Base-by-base conservation (phyloP, 2,113 vertebrate genomes). In the Diadophis punctatus region DNA sequence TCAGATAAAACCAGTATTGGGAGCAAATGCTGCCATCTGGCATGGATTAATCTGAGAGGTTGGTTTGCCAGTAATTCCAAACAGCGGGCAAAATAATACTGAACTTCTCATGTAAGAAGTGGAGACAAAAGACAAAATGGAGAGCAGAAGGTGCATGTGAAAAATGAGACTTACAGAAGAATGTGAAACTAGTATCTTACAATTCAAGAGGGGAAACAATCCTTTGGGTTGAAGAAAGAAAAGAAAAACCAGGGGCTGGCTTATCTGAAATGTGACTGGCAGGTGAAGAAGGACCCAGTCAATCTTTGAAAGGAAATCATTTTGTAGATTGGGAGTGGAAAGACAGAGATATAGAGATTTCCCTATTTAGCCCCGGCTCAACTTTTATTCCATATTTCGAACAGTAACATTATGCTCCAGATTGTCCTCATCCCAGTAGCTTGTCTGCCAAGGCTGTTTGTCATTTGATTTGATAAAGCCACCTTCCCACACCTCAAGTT, bases 391-490 rank as follows among this genome's bases (percentile, higher is more conserved):
- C 23, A 8, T 92, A 63, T 3, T 3, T 6, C 43, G 27, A 60
- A 1, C 74, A 91, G 91, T 58, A 93, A 94, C 92, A 85, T 46
- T 1, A 14, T 92, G 86, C 39, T 80, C 90, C 86, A 84, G 49
- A 84, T 80, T 91, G 96, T 95, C 93, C 85, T 93, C 60, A 68
- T 46, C 60, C 84, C 27, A 1, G 95, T 96, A 96, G 95, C 96
- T 96, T 93, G 94, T 96, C 96, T 95, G 56, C 95, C 6, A 4
- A 96, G 94, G 93, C 68, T 8, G 94, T 96, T 95, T 97, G 97
- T 97, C 97, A 97, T 95, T 95, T 86, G 93, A 49, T 92, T 94
- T 96, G 96, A 98, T 97, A 97, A 97, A 92, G 91, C 46, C 1
- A 55, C 95, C 94, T 95, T 94, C 96, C 90, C 92, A 96, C 96